Evolutionary conservation across 2,888 invertebrate genomes (phyloP), one percentile per base, ranked within the genome.

Genomic region (Chironomus riparius): DNA sequence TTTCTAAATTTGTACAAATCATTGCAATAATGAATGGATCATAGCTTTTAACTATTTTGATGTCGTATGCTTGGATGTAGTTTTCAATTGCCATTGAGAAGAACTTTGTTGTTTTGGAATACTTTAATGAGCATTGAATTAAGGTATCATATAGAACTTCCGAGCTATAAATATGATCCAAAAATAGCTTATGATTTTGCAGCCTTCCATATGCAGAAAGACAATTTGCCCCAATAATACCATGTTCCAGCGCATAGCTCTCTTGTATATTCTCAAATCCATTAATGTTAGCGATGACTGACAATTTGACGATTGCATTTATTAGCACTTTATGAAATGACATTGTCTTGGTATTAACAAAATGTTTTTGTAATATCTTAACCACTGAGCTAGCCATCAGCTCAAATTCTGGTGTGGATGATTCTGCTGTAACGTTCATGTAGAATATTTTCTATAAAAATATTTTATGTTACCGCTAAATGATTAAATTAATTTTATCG

Each of bases 1-100:
- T 68, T 48, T 65, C 65, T 10, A 74, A 24, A 22, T 74, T 74
- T 2, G 21, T 15, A 10, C 21, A 47, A 22, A 74, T 74, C 12
- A 74, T 21, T 1, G 12, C 22, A 5, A 47, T 21, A 7, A 12
- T 18, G 18, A 62, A 62, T 4, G 10, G 28, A 28, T 73, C n/a
- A 73, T 12, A 28, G 4, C 5, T 38, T 7, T 71, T 0, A 15
- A 61, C 21, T 28, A 62, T 5, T 7, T 15, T 28, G 1, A 48
- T 15, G 12, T 48, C 48, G 13, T 74, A 74, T 4, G 74, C 74
- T 3, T 15, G 18, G 21, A 74, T 74, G 21, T 38, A 21, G 13
- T 74, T 74, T 47, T 74, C 74, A 6, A 74, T 65, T 21, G 62
- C 62, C 10, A 74, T 4, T 0, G 47, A 13, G n/a, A 74, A 74